These are phyloP conservation scores for Malurus splendens DNA, from an alignment of 2,797 vertebrate species.

Conservation along the genomic window DNA sequence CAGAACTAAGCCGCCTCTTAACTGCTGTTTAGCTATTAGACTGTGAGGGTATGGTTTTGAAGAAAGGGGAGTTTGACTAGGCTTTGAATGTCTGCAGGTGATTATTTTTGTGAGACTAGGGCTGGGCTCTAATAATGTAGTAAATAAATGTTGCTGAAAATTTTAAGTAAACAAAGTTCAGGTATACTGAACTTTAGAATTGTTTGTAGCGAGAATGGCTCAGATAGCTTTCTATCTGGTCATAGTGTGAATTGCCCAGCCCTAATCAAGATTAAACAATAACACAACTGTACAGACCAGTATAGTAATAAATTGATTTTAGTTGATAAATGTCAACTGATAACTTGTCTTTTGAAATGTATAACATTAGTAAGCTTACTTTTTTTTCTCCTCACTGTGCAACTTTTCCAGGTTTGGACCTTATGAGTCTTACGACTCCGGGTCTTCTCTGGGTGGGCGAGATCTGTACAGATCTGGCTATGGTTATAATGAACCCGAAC, in stretches of 20 bases:
- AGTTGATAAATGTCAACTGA: conserved; percentile 84
- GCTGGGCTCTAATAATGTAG: conserved; percentile 71
- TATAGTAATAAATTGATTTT: conserved; percentile 74
- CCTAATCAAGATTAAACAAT: conserved; percentile 71
- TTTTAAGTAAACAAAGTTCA: conserved; percentile 63
- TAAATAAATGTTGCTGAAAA: conserved; percentile 62
- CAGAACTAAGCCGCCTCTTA: conserved; percentile 53
- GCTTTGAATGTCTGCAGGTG: conserved; percentile 67
- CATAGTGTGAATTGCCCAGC: conserved; percentile 72
- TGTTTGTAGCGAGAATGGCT: conserved; percentile 62
- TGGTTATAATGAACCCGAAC: conserved; percentile 86
- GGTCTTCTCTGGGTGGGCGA: conserved; percentile 80
- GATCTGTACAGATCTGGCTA: conserved; percentile 85
- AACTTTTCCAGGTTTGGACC: conserved; percentile 84
- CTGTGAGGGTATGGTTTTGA: conserved; percentile 55
- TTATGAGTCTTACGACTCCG: conserved; percentile 87
- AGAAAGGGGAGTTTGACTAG: conserved; percentile 61
- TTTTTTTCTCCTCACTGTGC: conserved; percentile 84
- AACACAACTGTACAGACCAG: conserved; percentile 68
- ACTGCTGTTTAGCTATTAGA: conserved; percentile 63
- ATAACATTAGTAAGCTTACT: conserved; percentile 84
- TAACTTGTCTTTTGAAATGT: conserved; percentile 82
- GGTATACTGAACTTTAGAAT: conserved; percentile 63
- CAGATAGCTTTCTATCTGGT: conserved; percentile 79
- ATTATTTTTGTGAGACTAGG: conserved; percentile 74